These are phyloP conservation scores for Augochlorella aurata DNA, from an alignment of 2,888 invertebrate species.

Conservation along the genomic window DNA sequence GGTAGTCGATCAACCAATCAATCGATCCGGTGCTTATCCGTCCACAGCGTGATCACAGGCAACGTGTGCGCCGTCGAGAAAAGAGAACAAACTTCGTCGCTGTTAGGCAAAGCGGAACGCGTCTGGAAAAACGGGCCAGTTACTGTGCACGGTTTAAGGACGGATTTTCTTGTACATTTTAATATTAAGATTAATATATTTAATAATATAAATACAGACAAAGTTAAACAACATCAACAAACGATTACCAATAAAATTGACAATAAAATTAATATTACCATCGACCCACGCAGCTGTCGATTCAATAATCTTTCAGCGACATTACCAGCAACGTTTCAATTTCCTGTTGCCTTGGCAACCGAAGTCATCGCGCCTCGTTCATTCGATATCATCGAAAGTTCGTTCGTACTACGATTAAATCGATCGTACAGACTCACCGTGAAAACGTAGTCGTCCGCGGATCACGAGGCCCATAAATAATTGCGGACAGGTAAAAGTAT, in stretches of 20 bases:
- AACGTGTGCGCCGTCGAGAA: constrained; percentile 1
- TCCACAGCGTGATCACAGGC: constrained; percentile 33
- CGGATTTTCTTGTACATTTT: not conserved
- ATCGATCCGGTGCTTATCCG: constrained; percentile 21
- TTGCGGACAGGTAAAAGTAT: not conserved
- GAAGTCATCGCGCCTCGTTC: no score
- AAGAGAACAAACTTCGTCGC: not conserved
- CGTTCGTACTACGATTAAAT: no score
- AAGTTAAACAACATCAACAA: no score
- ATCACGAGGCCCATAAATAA: not conserved
- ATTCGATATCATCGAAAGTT: no score
- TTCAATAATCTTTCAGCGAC: no score
- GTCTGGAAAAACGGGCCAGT: not conserved
- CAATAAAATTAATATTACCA: no score
- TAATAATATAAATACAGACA: no score
- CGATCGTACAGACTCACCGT: not conserved
- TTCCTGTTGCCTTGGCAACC: no score
- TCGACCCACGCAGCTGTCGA: no score
- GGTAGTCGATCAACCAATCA: constrained; percentile 16
- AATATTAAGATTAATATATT: no score
- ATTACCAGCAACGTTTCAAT: no score
- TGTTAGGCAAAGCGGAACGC: not conserved
- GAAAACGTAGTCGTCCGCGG: not conserved
- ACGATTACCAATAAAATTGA: no score
- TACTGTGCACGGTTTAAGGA: not conserved